These are phyloP conservation scores for Oenanthe oenanthe DNA, from an alignment of 2,113 vertebrate genomes.

Conservation along the genomic window DNA sequence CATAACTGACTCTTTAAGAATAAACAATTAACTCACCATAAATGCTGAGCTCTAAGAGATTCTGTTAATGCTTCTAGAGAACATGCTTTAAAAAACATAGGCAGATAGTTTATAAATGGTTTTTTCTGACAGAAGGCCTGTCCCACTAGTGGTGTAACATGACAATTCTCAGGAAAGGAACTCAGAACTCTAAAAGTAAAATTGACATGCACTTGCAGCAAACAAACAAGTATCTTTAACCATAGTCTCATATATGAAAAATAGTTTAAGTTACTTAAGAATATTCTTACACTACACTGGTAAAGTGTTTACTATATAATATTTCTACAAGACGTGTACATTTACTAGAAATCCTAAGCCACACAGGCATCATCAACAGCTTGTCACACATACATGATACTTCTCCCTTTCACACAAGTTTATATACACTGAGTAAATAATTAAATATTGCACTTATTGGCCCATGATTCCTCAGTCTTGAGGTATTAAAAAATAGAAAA, in stretches of 20 bases:
- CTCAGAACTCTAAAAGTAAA: conserved; percentile 66
- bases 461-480: conserved; percentile 92
- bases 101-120: background rate
- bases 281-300: conserved; percentile 66
- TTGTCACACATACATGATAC: conserved; percentile 58
- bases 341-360: conserved; percentile 71
- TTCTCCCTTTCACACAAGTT: conserved; percentile 79
- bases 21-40: background rate
- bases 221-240: conserved; percentile 35
- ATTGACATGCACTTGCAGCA: conserved; percentile 70
- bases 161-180: conserved; percentile 51
- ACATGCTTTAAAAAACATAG: background rate
- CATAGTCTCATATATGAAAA: conserved; percentile 54
- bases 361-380: conserved; percentile 62
- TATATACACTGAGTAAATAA: conserved; percentile 93
- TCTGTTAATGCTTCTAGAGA: conserved; percentile 35
- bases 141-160: conserved; percentile 7
- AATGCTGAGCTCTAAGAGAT: background rate
- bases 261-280: conserved; percentile 66
- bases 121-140: conserved; percentile 32
- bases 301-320: conserved; percentile 67
- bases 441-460: conserved; percentile 99
- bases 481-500: conserved; percentile 87
- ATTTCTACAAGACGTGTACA: conserved; percentile 67
- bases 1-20: background rate